Percentiles rank a stretch among this genome's conserved stretches.
phyloP scores from a whole-genome alignment of 2,797 vertebrate genomes.

The Pagetopsis macropterus region DNA sequence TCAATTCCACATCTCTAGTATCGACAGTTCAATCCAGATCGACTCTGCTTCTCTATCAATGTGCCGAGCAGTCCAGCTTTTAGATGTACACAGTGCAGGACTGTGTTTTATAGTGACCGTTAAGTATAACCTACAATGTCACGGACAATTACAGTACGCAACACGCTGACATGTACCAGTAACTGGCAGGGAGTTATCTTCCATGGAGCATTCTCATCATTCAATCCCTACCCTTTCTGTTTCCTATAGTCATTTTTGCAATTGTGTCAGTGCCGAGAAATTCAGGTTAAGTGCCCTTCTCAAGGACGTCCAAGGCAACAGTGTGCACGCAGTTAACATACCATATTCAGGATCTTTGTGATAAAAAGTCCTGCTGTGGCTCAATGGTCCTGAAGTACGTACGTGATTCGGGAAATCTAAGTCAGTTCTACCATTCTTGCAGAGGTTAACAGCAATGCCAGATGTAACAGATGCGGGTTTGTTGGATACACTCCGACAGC shows the following conservation, averaged over 20 bases:
- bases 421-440: slow-evolving; percentile 46
- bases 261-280: slow-evolving; percentile 38
- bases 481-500: slow-evolving; percentile 51
- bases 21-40: slow-evolving; percentile 5
- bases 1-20: slow-evolving; percentile 3
- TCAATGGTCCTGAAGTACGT: slow-evolving; percentile 50
- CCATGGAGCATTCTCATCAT: slow-evolving; percentile 12
- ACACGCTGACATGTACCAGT: not conserved
- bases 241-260: slow-evolving; percentile 37
- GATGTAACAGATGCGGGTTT: slow-evolving; percentile 63
- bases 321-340: slow-evolving; percentile 49
- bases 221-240: slow-evolving; percentile 9
- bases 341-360: slow-evolving; percentile 56
- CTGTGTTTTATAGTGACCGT: slow-evolving; percentile 5
- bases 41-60: not conserved
- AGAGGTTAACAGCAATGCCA: slow-evolving; percentile 69
- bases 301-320: slow-evolving; percentile 62
- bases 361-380: slow-evolving; percentile 57
- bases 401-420: slow-evolving; percentile 58
- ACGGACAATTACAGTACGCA: not conserved
- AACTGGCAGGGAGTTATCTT: slow-evolving; percentile 31
- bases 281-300: slow-evolving; percentile 63
- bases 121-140: not conserved
- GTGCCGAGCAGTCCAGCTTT: not conserved
- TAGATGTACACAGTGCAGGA: not conserved